A percentile compares a stretch with the other conserved stretches of the same genome.
phyloP scores from a whole-genome alignment of 2,888 invertebrate genomes.

The Cheilosia vernalis region DNA sequence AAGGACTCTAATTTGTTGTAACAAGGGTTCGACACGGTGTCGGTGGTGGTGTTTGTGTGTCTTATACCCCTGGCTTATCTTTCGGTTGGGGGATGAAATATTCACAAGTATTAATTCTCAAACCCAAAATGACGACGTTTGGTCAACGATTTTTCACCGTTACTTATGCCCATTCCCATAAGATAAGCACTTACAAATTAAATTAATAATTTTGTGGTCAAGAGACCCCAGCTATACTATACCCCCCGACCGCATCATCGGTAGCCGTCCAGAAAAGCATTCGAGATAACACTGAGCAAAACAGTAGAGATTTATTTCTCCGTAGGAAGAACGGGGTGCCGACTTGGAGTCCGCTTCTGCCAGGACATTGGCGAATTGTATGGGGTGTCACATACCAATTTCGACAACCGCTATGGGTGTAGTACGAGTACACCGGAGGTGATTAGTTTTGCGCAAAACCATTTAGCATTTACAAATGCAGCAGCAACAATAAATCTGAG shows the following conservation, averaged over 20 bases:
- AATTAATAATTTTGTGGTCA: conserved; percentile 75
- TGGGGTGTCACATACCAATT: conserved; percentile 35
- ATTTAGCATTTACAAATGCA: conserved; percentile 48
- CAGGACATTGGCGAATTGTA: not conserved
- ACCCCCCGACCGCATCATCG: conserved; percentile 4
- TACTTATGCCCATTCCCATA: conserved; percentile 39
- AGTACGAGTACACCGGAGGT: conserved; percentile 25
- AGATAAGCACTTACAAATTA: conserved; percentile 74
- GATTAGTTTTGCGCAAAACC: conserved; percentile 65
- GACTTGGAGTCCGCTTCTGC: conserved; percentile 33
- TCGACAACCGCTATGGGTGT: not conserved
- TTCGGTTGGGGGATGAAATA: conserved; percentile 60
- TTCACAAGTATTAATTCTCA: conserved; percentile 65
- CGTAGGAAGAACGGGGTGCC: not conserved
- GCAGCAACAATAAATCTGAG: conserved; percentile 54
- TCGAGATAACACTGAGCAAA: conserved; percentile 62
- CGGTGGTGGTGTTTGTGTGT: not conserved
- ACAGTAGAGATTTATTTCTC: conserved; percentile 63
- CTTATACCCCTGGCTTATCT: conserved; percentile 52
- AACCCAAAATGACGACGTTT: conserved; percentile 52
- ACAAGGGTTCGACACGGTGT: conserved; percentile 36
- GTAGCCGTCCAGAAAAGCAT: conserved; percentile 17
- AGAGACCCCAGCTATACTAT: conserved; percentile 32
- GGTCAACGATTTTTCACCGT: conserved; percentile 71
- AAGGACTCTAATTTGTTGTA: conserved; percentile 31